Evolutionary conservation across 2,888 invertebrate genomes (phyloP).

Genomic region (Drosophila falleni): DNA sequence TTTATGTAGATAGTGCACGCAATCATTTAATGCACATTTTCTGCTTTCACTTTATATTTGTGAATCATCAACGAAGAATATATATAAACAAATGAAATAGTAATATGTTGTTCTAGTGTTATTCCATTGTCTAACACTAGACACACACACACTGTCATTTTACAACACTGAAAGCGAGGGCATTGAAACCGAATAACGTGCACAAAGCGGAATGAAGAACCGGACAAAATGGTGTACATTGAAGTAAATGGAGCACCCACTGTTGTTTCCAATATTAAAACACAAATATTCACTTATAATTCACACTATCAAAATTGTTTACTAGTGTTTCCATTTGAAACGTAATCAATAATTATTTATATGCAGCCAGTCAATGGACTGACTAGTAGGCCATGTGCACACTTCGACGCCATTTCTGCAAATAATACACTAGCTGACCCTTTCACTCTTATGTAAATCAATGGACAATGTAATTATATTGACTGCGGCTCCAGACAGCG

Average conservation of each 20-base stretch:
- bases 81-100: constrained; percentile 15
- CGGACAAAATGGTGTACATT: constrained; percentile 81
- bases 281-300: constrained; percentile 28
- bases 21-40: background rate
- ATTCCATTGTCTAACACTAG: constrained; percentile 38
- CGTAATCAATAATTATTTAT: constrained; percentile 34
- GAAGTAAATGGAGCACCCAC: constrained; percentile 31
- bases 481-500: constrained; percentile 76
- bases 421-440: constrained; percentile 66
- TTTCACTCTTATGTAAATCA: constrained; percentile 68
- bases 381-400: constrained; percentile 73
- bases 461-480: constrained; percentile 61
- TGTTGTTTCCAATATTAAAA: constrained; percentile 9
- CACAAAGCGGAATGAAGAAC: constrained; percentile 68
- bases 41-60: background rate
- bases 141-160: constrained; percentile 13
- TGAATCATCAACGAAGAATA: background rate
- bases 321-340: constrained; percentile 1
- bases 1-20: background rate
- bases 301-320: background rate
- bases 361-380: constrained; percentile 39
- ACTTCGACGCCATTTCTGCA: constrained; percentile 79
- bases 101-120: constrained; percentile 8
- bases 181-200: constrained; percentile 69
- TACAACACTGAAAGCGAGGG: constrained; percentile 68